A percentile compares a stretch with the other conserved stretches of the same genome.
Conservation (phyloP, 92 coral and sea anemone genomes). For the Parazoanthus swiftii region DNA sequence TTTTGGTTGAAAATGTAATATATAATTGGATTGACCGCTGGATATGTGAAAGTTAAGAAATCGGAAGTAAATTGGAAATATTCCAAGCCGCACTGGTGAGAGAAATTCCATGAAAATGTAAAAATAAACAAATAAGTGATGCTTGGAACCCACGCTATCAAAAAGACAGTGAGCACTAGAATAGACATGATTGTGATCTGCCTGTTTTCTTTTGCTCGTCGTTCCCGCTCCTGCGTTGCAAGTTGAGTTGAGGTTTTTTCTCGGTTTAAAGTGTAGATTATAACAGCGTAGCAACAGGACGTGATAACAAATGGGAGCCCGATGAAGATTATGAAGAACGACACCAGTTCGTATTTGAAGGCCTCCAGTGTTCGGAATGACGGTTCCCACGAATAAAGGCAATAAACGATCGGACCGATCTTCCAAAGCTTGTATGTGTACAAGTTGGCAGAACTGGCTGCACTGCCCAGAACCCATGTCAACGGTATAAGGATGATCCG, state of each 20-base stretch:
- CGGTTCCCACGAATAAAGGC: conserved; percentile 24
- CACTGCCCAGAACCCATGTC: conserved; percentile 22
- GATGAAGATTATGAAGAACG: conserved; percentile 9
- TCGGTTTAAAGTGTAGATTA: conserved; percentile 29
- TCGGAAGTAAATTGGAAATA: conserved; percentile 22
- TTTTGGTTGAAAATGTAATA: conserved; percentile 27
- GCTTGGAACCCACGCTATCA: conserved; percentile 27
- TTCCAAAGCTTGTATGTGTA: conserved; percentile 10
- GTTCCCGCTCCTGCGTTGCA: conserved; percentile 25
- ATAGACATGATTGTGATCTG: conserved; percentile 36
- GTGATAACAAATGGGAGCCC: conserved; percentile 24
- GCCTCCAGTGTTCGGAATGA: background rate
- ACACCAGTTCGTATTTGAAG: conserved; percentile 33
- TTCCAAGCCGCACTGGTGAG: conserved; percentile 4
- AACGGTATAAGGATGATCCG: conserved; percentile 10
- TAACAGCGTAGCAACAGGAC: conserved; percentile 1
- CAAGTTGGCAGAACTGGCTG: conserved; percentile 28
- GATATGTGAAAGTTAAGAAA: conserved; percentile 34
- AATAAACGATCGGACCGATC: background rate
- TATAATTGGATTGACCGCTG: conserved; percentile 33
- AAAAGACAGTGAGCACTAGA: conserved; percentile 9
- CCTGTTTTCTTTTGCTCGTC: conserved; percentile 35
- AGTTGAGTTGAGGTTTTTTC: conserved; percentile 35
- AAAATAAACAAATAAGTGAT: conserved; percentile 14
- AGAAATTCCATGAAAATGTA: conserved; percentile 27